phyloP scores from a whole-genome alignment of 2,888 invertebrate genomes.

The Gryllus longicercus region DNA sequence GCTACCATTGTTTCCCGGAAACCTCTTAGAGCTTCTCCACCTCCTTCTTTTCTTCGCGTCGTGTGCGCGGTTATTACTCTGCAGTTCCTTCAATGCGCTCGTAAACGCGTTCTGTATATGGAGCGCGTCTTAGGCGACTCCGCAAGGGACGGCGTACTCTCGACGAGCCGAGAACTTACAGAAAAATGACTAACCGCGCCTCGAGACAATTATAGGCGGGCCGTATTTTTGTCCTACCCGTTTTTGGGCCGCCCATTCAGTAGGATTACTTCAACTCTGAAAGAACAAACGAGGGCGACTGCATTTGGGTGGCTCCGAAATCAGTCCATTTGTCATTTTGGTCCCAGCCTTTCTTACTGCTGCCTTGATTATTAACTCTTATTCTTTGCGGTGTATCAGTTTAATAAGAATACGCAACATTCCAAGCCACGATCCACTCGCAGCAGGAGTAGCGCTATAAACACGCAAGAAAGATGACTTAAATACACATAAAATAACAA shows the following conservation, averaged over 20 bases:
- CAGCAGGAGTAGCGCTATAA: no score
- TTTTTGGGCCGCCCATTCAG: not conserved
- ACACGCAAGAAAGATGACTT: no score
- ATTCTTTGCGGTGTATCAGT: not conserved
- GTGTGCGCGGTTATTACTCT: not conserved
- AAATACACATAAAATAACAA: no score
- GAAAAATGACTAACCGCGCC: conserved; percentile 17
- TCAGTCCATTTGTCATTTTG: not conserved
- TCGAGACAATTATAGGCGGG: not conserved
- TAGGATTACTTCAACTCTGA: not conserved
- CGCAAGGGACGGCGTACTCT: not conserved
- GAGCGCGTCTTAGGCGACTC: not conserved
- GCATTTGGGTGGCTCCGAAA: not conserved
- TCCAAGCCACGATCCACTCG: not conserved
- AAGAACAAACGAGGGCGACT: conserved; percentile 5
- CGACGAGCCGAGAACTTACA: not conserved
- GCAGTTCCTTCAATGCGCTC: conserved; percentile 17
- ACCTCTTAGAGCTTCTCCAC: not conserved
- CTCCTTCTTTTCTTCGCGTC: not conserved
- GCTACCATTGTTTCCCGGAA: conserved; percentile 9
- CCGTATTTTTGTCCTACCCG: not conserved
- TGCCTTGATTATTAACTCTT: not conserved
- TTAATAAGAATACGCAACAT: not conserved
- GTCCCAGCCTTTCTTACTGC: not conserved
- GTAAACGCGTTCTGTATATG: conserved; percentile 17